phyloP scores from a whole-genome alignment of 1,140 invertebrate species.

The Pomacea maculata region DNA sequence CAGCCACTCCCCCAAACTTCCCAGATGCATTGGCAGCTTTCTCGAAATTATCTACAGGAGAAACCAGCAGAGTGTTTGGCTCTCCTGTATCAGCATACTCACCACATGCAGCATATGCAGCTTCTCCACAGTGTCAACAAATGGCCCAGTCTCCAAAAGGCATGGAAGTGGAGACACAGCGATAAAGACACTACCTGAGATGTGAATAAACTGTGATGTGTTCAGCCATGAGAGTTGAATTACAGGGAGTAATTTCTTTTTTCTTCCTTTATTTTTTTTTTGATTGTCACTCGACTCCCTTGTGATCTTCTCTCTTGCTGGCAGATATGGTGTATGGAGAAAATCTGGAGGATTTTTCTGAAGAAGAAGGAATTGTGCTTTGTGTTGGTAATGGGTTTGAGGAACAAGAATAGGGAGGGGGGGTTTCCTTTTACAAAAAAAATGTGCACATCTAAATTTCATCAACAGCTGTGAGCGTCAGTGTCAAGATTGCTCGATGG shows the following conservation, averaged over 20 bases:
- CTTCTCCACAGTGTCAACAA: constrained; percentile 36
- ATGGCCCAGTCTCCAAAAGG: constrained; percentile 56
- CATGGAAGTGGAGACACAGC: constrained; percentile 50
- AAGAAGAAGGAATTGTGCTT: too few relatives aligned
- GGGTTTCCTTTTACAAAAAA: too few relatives aligned
- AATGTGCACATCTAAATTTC: too few relatives aligned
- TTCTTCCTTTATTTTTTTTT: too few relatives aligned
- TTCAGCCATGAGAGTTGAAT: not conserved
- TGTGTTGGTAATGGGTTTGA: too few relatives aligned
- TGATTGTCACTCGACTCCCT: not conserved
- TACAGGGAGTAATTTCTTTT: not conserved
- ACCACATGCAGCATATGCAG: constrained; percentile 51
- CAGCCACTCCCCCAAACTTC: constrained; percentile 61
- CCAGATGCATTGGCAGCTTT: constrained; percentile 58
- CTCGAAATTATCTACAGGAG: constrained; percentile 60
- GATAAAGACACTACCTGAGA: constrained; percentile 21
- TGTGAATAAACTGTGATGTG: not conserved
- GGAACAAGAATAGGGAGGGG: too few relatives aligned
- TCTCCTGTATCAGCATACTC: constrained; percentile 52
- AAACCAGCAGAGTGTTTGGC: constrained; percentile 48
- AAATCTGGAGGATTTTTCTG: not conserved
- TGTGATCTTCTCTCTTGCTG: not conserved
- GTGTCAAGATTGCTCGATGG: too few relatives aligned
- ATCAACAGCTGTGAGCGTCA: too few relatives aligned
- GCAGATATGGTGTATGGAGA: not conserved